Conservation (phyloP, 2,888 invertebrate species). For the Diadromus collaris region DNA sequence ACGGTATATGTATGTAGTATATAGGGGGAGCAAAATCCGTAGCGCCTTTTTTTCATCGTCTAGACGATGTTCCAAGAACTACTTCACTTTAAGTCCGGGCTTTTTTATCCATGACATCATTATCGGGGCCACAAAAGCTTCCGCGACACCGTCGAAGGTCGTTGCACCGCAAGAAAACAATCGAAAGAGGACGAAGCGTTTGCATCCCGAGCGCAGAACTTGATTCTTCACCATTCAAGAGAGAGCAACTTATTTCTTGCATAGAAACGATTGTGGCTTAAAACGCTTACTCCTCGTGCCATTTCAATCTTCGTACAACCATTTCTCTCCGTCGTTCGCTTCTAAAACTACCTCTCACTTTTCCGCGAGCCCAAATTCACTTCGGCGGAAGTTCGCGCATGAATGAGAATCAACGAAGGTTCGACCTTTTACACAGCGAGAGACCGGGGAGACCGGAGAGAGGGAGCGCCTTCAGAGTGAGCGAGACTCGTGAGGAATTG, state of each 20-base stretch:
- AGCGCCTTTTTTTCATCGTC: constrained; percentile 13
- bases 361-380: constrained; percentile 68
- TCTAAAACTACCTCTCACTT: constrained; percentile 8
- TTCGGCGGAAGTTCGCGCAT: constrained; percentile 72
- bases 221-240: background rate
- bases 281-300: constrained; percentile 16
- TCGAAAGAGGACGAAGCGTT: background rate
- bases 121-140: constrained; percentile 14
- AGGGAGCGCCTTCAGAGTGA: no score
- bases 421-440: constrained; percentile 36
- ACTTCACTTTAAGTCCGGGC: background rate
- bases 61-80: constrained; percentile 4
- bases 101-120: constrained; percentile 1
- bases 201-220: constrained; percentile 4
- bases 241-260: constrained; percentile 16
- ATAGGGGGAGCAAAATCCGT: background rate
- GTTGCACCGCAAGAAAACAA: background rate
- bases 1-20: background rate
- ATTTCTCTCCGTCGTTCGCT: constrained; percentile 24
- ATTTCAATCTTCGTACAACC: constrained; percentile 30
- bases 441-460: constrained; percentile 3
- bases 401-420: constrained; percentile 71
- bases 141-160: background rate
- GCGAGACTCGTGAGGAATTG: constrained; percentile 4
- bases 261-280: constrained; percentile 30